These are phyloP conservation scores for Phyllotreta cruciferae DNA, from an alignment of 2,888 invertebrate species.

Conservation along the genomic window DNA sequence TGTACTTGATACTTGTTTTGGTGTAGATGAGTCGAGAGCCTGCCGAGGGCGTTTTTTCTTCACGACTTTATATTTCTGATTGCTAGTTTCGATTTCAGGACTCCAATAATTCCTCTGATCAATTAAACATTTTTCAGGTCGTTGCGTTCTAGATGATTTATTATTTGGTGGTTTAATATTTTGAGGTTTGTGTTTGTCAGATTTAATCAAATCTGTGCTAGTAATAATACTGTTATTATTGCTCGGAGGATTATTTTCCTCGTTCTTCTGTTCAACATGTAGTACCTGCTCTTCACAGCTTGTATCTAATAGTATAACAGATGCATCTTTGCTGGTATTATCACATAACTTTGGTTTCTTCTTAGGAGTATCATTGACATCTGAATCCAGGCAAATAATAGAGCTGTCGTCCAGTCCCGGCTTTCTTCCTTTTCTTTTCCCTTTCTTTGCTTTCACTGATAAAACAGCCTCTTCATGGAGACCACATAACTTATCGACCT, in stretches of 20 bases:
- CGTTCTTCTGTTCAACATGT: background rate
- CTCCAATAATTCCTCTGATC: too few species aligned
- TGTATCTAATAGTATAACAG: background rate
- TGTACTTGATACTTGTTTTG: background rate
- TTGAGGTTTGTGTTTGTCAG: too few species aligned
- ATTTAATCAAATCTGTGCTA: too few species aligned
- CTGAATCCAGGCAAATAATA: slow-evolving; percentile 13
- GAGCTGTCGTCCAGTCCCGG: background rate
- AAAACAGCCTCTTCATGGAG: slow-evolving; percentile 18
- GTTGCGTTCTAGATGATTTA: too few species aligned
- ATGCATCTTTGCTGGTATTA: background rate
- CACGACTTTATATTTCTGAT: too few species aligned
- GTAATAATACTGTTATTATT: too few species aligned
- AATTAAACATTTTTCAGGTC: too few species aligned
- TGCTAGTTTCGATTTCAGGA: too few species aligned
- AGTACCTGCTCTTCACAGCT: background rate
- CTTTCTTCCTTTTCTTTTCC: background rate
- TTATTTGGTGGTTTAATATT: too few species aligned
- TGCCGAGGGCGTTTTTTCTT: too few species aligned
- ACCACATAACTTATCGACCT: slow-evolving; percentile 22
- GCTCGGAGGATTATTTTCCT: background rate
- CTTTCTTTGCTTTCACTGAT: background rate
- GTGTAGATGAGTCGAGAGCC: background rate
- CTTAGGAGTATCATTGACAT: slow-evolving; percentile 8
- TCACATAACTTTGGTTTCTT: background rate